Conservation (phyloP, 2,888 invertebrate genomes). For the Erebia ligea region DNA sequence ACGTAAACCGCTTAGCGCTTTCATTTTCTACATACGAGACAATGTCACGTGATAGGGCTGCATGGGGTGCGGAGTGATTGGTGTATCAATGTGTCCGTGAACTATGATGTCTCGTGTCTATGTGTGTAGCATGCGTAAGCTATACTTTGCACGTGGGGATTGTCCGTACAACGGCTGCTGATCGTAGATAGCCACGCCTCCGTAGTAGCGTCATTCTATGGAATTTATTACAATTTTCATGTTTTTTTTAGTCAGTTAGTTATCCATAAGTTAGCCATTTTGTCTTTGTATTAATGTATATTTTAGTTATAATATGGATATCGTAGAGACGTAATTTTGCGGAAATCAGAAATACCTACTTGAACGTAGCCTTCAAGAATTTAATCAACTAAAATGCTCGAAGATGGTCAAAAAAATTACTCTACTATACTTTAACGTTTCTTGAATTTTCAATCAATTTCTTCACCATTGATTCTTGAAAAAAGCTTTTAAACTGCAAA, state of each 20-base stretch:
- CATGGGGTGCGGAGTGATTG: slow-evolving; percentile 59
- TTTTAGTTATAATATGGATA: neutral
- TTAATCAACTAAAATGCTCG: no score
- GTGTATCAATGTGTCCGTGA: slow-evolving; percentile 51
- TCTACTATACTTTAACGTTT: no score
- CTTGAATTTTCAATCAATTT: no score
- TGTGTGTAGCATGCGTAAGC: slow-evolving; percentile 56
- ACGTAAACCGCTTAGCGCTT: slow-evolving; percentile 75
- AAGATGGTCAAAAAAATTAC: no score
- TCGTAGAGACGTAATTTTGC: no score
- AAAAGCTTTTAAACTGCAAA: no score
- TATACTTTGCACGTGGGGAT: slow-evolving; percentile 60
- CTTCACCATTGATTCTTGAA: no score
- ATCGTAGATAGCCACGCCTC: slow-evolving; percentile 35
- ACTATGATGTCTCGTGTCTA: slow-evolving; percentile 42
- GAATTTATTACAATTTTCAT: slow-evolving; percentile 11
- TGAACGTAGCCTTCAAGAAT: no score
- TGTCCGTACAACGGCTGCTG: slow-evolving; percentile 44
- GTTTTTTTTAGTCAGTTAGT: no score
- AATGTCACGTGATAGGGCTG: slow-evolving; percentile 50
- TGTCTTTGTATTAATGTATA: neutral
- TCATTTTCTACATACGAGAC: slow-evolving; percentile 67
- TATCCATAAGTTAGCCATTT: neutral
- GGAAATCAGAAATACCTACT: no score
- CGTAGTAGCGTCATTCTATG: slow-evolving; percentile 9